Conservation (phyloP, 2,888 invertebrate species). For the Bruchidius siliquastri region DNA sequence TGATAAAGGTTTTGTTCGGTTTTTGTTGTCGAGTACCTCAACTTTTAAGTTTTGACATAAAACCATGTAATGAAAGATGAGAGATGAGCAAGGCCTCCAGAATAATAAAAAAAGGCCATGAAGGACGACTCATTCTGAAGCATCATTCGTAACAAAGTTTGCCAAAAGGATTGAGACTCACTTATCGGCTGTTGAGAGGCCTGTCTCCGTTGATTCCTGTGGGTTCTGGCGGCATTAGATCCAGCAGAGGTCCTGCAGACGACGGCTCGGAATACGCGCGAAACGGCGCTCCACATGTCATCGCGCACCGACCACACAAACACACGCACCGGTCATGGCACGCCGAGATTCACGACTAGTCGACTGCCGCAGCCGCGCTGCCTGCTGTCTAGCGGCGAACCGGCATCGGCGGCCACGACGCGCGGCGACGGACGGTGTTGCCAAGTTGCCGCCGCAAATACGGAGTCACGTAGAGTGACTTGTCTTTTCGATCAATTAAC, state of each 20-base stretch:
- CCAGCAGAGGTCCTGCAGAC: not conserved
- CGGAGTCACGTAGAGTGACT: too few species aligned
- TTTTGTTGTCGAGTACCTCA: too few species aligned
- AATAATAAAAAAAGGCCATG: too few species aligned
- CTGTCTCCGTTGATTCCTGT: not conserved
- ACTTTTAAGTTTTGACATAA: too few species aligned
- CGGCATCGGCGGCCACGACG: not conserved
- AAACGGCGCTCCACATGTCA: conserved; percentile 40
- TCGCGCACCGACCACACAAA: conserved; percentile 23
- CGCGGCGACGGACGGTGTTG: not conserved
- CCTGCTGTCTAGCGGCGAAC: not conserved
- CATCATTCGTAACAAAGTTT: too few species aligned
- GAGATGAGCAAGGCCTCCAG: too few species aligned
- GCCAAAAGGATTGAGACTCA: too few species aligned
- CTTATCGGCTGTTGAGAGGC: not conserved
- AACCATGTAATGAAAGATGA: too few species aligned
- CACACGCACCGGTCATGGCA: conserved; percentile 27
- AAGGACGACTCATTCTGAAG: too few species aligned
- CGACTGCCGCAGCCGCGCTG: not conserved
- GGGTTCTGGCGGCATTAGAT: not conserved
- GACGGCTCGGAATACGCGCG: conserved; percentile 23
- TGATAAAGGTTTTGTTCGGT: too few species aligned
- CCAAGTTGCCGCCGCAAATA: not conserved
- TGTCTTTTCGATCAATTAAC: too few species aligned
- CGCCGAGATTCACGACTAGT: conserved; percentile 19